These are phyloP conservation scores for Anagyrus pseudococci DNA, from an alignment of 2,888 invertebrate species.

Conservation along the genomic window DNA sequence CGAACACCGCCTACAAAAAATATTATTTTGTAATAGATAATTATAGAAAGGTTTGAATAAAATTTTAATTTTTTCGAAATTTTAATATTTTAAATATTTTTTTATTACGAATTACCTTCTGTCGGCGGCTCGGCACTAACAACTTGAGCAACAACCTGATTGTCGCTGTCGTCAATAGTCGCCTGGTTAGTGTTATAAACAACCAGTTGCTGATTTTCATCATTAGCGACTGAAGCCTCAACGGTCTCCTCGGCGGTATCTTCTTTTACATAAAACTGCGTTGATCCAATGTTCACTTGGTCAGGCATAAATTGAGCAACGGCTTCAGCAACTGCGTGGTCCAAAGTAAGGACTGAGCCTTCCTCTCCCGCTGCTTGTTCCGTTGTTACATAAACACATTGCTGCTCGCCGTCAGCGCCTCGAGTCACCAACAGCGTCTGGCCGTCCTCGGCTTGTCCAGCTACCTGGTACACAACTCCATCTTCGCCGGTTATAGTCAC, in stretches of 20 bases:
- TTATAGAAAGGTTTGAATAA: too few relatives aligned
- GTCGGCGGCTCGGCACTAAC: slow-evolving; percentile 85
- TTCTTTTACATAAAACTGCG: slow-evolving; percentile 61
- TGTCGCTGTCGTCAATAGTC: slow-evolving; percentile 61
- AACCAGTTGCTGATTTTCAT: slow-evolving; percentile 60
- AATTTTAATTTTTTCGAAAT: too few relatives aligned
- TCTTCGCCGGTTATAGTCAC: slow-evolving; percentile 84
- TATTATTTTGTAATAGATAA: slow-evolving; percentile 6
- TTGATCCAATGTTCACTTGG: slow-evolving; percentile 58
- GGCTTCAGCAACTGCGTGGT: slow-evolving; percentile 63
- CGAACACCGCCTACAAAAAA: slow-evolving; percentile 75
- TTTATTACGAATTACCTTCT: slow-evolving; percentile 68
- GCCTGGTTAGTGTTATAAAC: slow-evolving; percentile 60
- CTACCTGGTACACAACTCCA: slow-evolving; percentile 80
- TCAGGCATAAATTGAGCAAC: slow-evolving; percentile 68
- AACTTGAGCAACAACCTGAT: slow-evolving; percentile 70
- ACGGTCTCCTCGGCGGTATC: slow-evolving; percentile 2
- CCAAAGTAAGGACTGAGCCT: slow-evolving; percentile 65
- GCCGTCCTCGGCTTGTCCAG: slow-evolving; percentile 81
- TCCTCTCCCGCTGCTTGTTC: slow-evolving; percentile 66
- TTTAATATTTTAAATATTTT: too few relatives aligned
- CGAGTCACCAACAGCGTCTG: slow-evolving; percentile 78
- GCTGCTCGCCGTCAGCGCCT: slow-evolving; percentile 78
- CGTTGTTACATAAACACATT: slow-evolving; percentile 71
- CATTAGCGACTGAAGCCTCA: slow-evolving; percentile 43